A percentile compares a stretch with the other conserved stretches of the same genome.
These are phyloP conservation scores for Calliopum simillimum DNA, from an alignment of 2,888 invertebrate species.

Conservation along the genomic window DNA sequence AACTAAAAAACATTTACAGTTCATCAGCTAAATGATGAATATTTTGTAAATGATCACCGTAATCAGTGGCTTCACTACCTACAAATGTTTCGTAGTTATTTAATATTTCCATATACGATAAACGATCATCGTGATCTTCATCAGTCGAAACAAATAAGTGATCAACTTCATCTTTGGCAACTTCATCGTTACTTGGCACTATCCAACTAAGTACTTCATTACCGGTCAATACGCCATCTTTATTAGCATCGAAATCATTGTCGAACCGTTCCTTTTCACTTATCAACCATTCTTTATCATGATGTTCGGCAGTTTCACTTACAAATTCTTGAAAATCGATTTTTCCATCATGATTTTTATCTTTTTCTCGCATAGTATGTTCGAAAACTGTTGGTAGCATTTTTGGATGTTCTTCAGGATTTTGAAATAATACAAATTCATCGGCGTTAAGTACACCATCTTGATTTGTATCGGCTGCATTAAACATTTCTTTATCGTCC, in stretches of 20 bases:
- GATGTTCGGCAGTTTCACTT: slow-evolving; percentile 70
- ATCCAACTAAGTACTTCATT: slow-evolving; percentile 90
- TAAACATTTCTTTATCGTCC: slow-evolving; percentile 89
- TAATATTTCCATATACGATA: slow-evolving; percentile 85
- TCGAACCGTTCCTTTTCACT: slow-evolving; percentile 87
- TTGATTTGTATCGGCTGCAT: slow-evolving; percentile 83
- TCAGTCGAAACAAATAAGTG: slow-evolving; percentile 90
- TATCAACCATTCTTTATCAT: slow-evolving; percentile 79
- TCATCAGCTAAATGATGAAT: slow-evolving; percentile 87
- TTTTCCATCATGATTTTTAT: slow-evolving; percentile 83
- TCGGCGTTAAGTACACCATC: slow-evolving; percentile 80
- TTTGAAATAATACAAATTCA: slow-evolving; percentile 91
- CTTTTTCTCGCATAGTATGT: slow-evolving; percentile 88
- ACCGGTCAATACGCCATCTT: slow-evolving; percentile 82
- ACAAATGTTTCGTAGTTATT: slow-evolving; percentile 90
- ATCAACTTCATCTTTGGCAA: slow-evolving; percentile 89
- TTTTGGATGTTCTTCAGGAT: slow-evolving; percentile 91
- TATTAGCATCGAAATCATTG: slow-evolving; percentile 84
- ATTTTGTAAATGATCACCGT: slow-evolving; percentile 85
- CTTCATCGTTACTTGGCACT: slow-evolving; percentile 89
- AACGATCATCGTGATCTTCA: slow-evolving; percentile 82
- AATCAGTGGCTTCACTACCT: slow-evolving; percentile 91
- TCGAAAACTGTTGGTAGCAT: slow-evolving; percentile 85
- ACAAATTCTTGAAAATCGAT: slow-evolving; percentile 78
- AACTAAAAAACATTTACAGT: slow-evolving; percentile 69